Evolutionary conservation across 2,797 vertebrate genomes (phyloP).

Genomic region (Smutsia gigantea): DNA sequence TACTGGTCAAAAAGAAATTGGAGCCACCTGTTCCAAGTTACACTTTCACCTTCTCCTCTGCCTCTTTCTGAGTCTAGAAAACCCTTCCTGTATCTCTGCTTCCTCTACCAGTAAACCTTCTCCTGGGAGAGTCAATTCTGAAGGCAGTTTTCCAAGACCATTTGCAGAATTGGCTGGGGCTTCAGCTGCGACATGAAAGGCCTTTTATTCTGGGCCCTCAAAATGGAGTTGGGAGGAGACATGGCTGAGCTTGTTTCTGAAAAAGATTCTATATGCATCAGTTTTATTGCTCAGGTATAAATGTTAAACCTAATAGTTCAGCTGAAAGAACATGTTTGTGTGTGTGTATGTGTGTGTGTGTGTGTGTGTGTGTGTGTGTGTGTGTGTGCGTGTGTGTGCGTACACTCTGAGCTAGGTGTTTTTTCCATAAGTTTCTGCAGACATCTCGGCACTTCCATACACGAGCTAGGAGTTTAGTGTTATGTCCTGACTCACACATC

Average conservation of each 20-base stretch:
- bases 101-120: slow-evolving; percentile 84
- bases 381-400: too few relatives aligned
- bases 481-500: slow-evolving; percentile 31
- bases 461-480: not conserved
- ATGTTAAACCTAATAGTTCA: slow-evolving; percentile 82
- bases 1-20: slow-evolving; percentile 80
- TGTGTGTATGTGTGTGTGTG: not conserved
- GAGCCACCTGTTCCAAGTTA: slow-evolving; percentile 83
- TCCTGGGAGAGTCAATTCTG: slow-evolving; percentile 84
- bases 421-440: slow-evolving; percentile 42
- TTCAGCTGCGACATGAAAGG: slow-evolving; percentile 85
- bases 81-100: slow-evolving; percentile 80
- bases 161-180: slow-evolving; percentile 84
- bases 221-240: slow-evolving; percentile 82
- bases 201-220: slow-evolving; percentile 87
- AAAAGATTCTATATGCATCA: slow-evolving; percentile 83
- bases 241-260: slow-evolving; percentile 85
- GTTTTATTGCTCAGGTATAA: slow-evolving; percentile 82
- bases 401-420: not conserved
- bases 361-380: not conserved
- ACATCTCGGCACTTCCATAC: slow-evolving; percentile 56
- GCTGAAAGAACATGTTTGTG: slow-evolving; percentile 61
- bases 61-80: slow-evolving; percentile 79
- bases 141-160: slow-evolving; percentile 87
- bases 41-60: slow-evolving; percentile 80